A percentile compares a stretch with the other conserved stretches of the same genome.
phyloP scores from a whole-genome alignment of 2,888 invertebrate species.

The Odontomyia ornata region DNA sequence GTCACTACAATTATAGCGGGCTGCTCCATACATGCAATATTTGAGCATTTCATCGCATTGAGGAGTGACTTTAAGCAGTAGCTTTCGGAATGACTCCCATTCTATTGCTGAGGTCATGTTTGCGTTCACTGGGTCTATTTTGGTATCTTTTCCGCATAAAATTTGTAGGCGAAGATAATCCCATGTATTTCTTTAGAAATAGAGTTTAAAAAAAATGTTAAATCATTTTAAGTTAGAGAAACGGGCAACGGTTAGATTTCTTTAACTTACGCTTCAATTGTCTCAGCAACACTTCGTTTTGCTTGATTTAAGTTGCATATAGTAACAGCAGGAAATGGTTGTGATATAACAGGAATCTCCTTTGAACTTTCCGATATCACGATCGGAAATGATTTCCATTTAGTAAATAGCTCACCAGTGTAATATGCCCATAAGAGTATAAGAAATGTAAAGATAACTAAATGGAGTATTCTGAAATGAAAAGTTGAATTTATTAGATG shows the following conservation, averaged over 20 bases:
- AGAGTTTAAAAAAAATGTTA: no score
- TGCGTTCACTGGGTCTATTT: not conserved
- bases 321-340: constrained; percentile 86
- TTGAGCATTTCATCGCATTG: constrained; percentile 78
- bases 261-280: constrained; percentile 63
- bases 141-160: not conserved
- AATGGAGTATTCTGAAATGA: not conserved
- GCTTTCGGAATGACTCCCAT: constrained; percentile 25
- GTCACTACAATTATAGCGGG: constrained; percentile 70
- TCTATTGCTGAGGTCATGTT: not conserved
- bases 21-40: constrained; percentile 74
- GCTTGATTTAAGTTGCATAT: constrained; percentile 87
- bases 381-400: constrained; percentile 79
- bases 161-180: constrained; percentile 10
- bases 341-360: constrained; percentile 71
- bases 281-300: constrained; percentile 72
- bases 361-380: constrained; percentile 81
- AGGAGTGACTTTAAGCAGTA: constrained; percentile 64
- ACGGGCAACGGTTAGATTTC: no score
- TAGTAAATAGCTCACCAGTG: constrained; percentile 68
- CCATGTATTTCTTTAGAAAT: constrained; percentile 7
- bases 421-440: constrained; percentile 2
- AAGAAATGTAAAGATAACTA: not conserved
- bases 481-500: not conserved
- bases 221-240: no score